A percentile compares a stretch with the other conserved stretches of the same genome.
Evolutionary conservation across 1,140 invertebrate species (phyloP).

Genomic region (Pseudomyrmex sp.): DNA sequence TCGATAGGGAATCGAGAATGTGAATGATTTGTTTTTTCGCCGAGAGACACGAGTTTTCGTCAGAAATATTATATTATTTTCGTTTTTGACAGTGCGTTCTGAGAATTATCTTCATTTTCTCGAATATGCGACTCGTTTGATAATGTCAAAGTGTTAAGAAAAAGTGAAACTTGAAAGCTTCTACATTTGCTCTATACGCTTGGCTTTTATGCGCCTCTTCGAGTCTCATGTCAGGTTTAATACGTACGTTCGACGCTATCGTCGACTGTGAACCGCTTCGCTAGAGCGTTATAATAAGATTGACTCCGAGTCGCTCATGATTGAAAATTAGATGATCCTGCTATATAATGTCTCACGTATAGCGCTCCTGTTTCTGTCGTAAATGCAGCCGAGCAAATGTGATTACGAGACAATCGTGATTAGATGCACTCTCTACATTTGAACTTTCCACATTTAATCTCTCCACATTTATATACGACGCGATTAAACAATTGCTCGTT

Average conservation of each 20-base stretch:
- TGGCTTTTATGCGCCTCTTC: slow-evolving; percentile 15
- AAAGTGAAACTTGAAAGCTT: slow-evolving; percentile 12
- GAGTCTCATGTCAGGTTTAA: slow-evolving; percentile 45
- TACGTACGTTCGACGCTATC: slow-evolving; percentile 17
- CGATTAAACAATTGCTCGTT: background rate
- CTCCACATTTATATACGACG: background rate
- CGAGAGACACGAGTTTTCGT: background rate
- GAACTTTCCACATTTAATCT: background rate
- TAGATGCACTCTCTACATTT: too few species aligned
- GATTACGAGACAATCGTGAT: background rate
- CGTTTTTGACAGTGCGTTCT: too few species aligned
- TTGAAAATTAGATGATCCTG: slow-evolving; percentile 49
- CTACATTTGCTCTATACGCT: background rate
- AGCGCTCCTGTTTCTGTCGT: background rate
- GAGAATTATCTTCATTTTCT: background rate
- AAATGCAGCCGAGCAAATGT: background rate
- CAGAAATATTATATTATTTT: background rate
- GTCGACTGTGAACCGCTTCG: slow-evolving; percentile 10
- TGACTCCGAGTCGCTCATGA: slow-evolving; percentile 23
- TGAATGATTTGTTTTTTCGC: background rate
- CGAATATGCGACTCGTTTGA: background rate
- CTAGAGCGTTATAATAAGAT: slow-evolving; percentile 55
- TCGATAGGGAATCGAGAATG: background rate
- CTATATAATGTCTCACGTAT: slow-evolving; percentile 7
- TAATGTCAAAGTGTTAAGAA: slow-evolving; percentile 3